Evolutionary conservation across 2,113 vertebrate species (phyloP).

Genomic region (Orthonyx spaldingii): DNA sequence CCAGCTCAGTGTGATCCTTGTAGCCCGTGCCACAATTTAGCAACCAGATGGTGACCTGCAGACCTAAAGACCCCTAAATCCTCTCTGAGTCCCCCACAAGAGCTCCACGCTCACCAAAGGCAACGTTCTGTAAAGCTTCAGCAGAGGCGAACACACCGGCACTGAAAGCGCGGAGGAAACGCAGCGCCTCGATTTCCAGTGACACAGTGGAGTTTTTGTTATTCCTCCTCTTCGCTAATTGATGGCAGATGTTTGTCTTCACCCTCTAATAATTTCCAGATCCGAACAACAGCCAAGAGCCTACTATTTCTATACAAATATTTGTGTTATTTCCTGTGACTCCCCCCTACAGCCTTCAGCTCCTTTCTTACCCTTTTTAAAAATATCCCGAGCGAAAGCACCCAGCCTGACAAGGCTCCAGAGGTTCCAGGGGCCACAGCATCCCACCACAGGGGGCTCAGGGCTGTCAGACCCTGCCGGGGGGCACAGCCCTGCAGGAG

Average conservation of each 20-base stretch:
- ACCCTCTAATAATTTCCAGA: conserved; percentile 73
- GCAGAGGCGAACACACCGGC: background rate
- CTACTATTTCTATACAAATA: conserved; percentile 65
- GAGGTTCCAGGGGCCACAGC: background rate
- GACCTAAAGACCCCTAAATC: background rate
- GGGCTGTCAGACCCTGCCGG: background rate
- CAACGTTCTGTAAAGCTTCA: fast-evolving
- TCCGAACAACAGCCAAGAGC: conserved; percentile 44
- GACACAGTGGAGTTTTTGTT: conserved; percentile 50
- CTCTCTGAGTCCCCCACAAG: background rate
- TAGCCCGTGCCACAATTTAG: fast-evolving
- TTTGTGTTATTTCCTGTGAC: conserved; percentile 68
- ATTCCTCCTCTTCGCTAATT: conserved; percentile 64
- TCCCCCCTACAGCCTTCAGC: conserved; percentile 21
- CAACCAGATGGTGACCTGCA: background rate
- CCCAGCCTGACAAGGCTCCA: background rate
- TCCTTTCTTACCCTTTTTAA: conserved; percentile 6
- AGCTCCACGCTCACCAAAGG: background rate
- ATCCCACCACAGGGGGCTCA: background rate
- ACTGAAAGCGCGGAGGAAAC: background rate
- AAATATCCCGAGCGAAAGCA: background rate
- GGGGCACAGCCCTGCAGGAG: background rate
- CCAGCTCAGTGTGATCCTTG: background rate
- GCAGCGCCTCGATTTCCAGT: background rate
- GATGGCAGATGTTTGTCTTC: conserved; percentile 70